phyloP scores from a whole-genome alignment of 1,140 invertebrate genomes.

The Bombus picipes region DNA sequence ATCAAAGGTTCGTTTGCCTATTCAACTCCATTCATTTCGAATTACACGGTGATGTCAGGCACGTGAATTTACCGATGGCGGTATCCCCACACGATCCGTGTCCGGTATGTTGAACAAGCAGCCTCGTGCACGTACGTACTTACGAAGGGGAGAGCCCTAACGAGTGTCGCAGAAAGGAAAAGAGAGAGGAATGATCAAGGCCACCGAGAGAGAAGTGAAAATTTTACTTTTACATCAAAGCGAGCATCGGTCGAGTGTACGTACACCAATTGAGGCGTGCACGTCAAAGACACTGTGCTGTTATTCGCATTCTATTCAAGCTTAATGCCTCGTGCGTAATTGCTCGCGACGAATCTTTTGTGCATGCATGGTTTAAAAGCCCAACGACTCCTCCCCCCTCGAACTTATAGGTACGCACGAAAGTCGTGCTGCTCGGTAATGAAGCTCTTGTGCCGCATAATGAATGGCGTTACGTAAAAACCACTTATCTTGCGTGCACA shows the following conservation, averaged over 20 bases:
- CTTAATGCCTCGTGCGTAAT: slow-evolving; percentile 51
- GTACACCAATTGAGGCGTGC: slow-evolving; percentile 3
- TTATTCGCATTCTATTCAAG: slow-evolving; percentile 38
- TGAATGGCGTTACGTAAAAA: slow-evolving; percentile 24
- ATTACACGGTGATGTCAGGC: neutral
- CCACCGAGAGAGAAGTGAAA: slow-evolving; percentile 37
- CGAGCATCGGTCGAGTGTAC: slow-evolving; percentile 34
- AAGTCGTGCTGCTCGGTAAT: slow-evolving; percentile 23
- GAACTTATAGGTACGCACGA: neutral
- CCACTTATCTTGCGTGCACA: neutral
- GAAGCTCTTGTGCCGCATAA: slow-evolving; percentile 25
- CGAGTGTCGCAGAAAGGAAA: slow-evolving; percentile 7
- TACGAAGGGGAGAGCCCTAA: neutral
- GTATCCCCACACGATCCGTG: neutral
- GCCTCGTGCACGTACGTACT: neutral
- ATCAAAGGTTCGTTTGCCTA: neutral
- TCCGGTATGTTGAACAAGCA: neutral
- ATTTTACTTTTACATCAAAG: slow-evolving; percentile 45
- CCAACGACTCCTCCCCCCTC: neutral
- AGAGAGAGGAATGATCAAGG: slow-evolving; percentile 40
- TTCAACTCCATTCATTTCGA: neutral
- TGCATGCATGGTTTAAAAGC: neutral
- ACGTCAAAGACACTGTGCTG: slow-evolving; percentile 8
- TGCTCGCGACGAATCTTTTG: slow-evolving; percentile 46
- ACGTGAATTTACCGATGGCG: neutral